Evolutionary conservation across 1,140 invertebrate genomes (phyloP).

Genomic region (Bilobella aurantiaca): DNA sequence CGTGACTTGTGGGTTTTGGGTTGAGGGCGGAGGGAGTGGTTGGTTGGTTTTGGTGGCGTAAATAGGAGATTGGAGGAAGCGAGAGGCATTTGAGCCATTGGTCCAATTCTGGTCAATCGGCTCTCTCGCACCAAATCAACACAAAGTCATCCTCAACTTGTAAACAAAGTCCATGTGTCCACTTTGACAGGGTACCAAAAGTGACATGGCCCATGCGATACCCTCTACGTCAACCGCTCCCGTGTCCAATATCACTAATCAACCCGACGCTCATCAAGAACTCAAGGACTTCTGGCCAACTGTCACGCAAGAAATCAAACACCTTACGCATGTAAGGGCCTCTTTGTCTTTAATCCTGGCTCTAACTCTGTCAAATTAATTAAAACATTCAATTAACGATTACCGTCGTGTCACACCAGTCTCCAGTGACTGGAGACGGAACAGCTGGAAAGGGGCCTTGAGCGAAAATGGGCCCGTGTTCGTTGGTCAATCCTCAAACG

Average conservation of each 20-base stretch:
- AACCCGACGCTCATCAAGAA: conserved; percentile 27
- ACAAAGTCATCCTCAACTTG: not conserved
- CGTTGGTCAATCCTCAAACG: too few relatives aligned
- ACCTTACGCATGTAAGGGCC: conserved; percentile 55
- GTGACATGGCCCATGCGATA: not conserved
- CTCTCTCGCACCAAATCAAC: conserved; percentile 11
- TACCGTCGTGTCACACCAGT: too few relatives aligned
- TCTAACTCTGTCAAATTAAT: too few relatives aligned
- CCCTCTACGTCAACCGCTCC: not conserved
- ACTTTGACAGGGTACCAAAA: not conserved
- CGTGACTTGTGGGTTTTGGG: not conserved
- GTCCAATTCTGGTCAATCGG: conserved; percentile 13
- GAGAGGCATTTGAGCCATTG: conserved; percentile 23
- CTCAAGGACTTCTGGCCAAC: conserved; percentile 59
- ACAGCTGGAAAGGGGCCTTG: too few relatives aligned
- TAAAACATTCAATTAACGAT: too few relatives aligned
- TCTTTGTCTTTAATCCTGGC: too few relatives aligned
- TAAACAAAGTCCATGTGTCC: not conserved
- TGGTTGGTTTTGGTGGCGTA: not conserved
- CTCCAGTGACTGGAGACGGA: too few relatives aligned
- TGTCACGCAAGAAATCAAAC: conserved; percentile 63
- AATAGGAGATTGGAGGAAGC: conserved; percentile 20
- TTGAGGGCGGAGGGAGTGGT: not conserved
- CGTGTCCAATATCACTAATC: too few relatives aligned
- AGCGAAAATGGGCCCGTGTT: too few relatives aligned